Evolutionary conservation across 2,888 invertebrate species (phyloP).

Genomic region (Nymphalis c-album): DNA sequence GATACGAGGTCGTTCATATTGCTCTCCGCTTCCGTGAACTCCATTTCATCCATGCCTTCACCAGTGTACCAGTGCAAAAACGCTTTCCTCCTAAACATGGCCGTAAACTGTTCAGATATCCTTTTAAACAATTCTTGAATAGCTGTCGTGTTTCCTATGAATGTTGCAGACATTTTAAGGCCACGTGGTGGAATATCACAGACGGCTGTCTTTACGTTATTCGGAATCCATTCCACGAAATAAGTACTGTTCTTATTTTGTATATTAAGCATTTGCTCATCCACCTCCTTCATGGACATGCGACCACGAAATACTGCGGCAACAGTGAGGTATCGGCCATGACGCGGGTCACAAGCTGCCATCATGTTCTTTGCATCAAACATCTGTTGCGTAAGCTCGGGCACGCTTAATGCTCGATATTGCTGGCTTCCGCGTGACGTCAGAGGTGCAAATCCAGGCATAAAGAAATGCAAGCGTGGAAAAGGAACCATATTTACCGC

Average conservation of each 20-base stretch:
- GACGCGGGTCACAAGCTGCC: constrained; percentile 95
- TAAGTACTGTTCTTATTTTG: constrained; percentile 88
- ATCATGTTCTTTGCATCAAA: constrained; percentile 98
- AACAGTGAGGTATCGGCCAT: constrained; percentile 92
- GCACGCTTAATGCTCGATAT: constrained; percentile 92
- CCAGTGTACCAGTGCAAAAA: constrained; percentile 98
- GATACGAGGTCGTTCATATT: constrained; percentile 94
- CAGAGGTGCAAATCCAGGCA: constrained; percentile 83
- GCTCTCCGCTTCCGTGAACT: constrained; percentile 96
- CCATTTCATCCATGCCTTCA: constrained; percentile 97
- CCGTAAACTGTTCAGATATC: constrained; percentile 90
- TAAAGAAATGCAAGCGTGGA: constrained; percentile 83
- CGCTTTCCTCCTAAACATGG: constrained; percentile 96
- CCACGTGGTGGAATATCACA: constrained; percentile 88
- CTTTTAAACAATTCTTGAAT: constrained; percentile 93
- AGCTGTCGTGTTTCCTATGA: constrained; percentile 92
- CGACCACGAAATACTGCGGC: constrained; percentile 93
- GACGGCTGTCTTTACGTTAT: constrained; percentile 89
- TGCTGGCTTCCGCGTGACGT: constrained; percentile 90
- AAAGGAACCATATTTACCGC: constrained; percentile 85
- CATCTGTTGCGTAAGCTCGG: constrained; percentile 93
- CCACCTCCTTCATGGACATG: constrained; percentile 96
- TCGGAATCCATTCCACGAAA: constrained; percentile 91
- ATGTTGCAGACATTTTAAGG: constrained; percentile 92
- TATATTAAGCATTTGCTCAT: constrained; percentile 89